These are phyloP conservation scores for Cephus runcator DNA, from an alignment of 2,888 invertebrate species.

Conservation along the genomic window DNA sequence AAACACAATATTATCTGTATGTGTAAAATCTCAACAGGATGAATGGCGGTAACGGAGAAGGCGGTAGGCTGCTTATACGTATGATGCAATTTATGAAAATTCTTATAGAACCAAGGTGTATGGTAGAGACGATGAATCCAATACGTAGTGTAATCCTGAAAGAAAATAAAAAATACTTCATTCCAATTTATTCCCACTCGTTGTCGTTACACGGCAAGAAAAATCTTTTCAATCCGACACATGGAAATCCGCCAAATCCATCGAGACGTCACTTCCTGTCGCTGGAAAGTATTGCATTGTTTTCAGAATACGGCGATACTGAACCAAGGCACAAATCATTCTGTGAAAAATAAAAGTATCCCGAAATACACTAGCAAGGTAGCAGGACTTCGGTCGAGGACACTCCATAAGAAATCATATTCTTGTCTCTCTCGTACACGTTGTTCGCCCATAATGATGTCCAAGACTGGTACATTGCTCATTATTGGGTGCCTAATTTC, in stretches of 20 bases:
- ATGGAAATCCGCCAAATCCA: constrained; percentile 34
- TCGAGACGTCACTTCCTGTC: background rate
- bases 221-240: constrained; percentile 37
- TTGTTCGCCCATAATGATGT: background rate
- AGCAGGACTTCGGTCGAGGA: background rate
- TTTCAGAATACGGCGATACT: background rate
- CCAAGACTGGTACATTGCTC: no score
- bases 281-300: background rate
- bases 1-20: constrained; percentile 72
- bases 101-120: constrained; percentile 74
- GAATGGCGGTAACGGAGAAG: constrained; percentile 80
- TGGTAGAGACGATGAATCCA: constrained; percentile 76
- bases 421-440: background rate
- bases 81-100: constrained; percentile 81
- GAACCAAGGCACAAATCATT: background rate
- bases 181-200: constrained; percentile 16
- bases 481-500: background rate
- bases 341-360: background rate
- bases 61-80: constrained; percentile 82
- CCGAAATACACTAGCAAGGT: background rate
- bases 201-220: constrained; percentile 23
- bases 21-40: constrained; percentile 76
- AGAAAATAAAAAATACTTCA: constrained; percentile 27
- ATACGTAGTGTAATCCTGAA: constrained; percentile 75
- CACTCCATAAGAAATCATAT: background rate